Base-by-base conservation (phyloP, 1,140 invertebrate species). In the Drosophila repleta region DNA sequence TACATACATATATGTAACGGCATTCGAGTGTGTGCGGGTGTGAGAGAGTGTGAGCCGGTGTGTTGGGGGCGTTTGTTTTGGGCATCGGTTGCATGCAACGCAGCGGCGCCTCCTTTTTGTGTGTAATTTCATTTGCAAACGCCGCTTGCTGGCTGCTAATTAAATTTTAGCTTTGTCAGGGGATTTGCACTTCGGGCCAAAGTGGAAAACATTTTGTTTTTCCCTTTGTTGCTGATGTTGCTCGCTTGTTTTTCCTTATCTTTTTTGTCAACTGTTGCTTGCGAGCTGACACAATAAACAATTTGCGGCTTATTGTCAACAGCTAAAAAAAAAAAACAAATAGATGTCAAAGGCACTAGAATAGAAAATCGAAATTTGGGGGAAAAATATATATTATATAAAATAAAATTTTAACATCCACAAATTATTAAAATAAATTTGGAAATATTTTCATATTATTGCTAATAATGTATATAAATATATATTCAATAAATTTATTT, bases 151-250 rank as follows among this genome's bases (percentile, higher is more conserved):
- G 71, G 78, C 79, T 81, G 83, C 82, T 87, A 87, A 87, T 87
- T 87, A 87, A 87, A 87, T 87, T 87, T 87, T 76, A 87, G 82
- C 82, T 87, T 87, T 88, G 82, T 88, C 83, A 82, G 66, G 82
- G 82, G 82, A 87, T 87, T 87, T 87, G 79, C 79, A 74, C 69
- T 72, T 57, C 57, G 60, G 55, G 21, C 39, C 39, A 43, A 45
- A 43, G 39, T 45, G 39, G 55, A 45, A 24, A 26, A n/a, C 37
- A 56, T 37, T 57, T 63, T 58, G 45, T 45, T 63, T 69, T 56
- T 49, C 21, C 21, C 37, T n/a, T 37, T 53, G 37, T 37, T 46
- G 26, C 37, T 32, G 56, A 7, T 41, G n/a, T 41, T 8, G 39
- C 17, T n/a, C 39, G 2, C 4, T 8, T 17, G 15, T 15, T 17